Evolutionary conservation across 30 jellyfish, hydroid and myxozoan genomes (phyloP), one percentile per base, ranked within the genome.

Genomic region (Hydractinia echinata): DNA sequence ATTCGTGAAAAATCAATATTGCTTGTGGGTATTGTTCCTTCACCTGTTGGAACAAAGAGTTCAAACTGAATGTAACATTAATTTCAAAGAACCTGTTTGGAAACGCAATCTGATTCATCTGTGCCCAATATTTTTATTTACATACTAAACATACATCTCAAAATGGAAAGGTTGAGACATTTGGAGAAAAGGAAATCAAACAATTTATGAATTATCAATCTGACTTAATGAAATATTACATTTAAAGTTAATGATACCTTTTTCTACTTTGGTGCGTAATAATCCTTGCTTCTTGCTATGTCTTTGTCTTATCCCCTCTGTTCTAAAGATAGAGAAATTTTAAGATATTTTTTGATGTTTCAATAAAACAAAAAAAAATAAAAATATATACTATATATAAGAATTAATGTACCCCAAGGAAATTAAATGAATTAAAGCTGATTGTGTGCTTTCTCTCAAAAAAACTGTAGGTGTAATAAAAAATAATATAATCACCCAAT

Each of bases 1-100:
- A 91, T 72, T 54, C 97, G 83, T 18, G 55, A 44, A 64, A n/a
- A 7, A 13, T 64, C 74, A 64, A 8, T 64, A 51, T 64, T 64
- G 74, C 74, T 64, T 8, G 74, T 85, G 15, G 96, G 97, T 18
- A 91, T 85, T 5, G 97, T 91, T 58, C 97, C 97, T 62, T 91
- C 97, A 1, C 97, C 97, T 66, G 18, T 11, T 11, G 19, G 19
- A 64, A 64, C 4, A 7, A 64, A 30, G 44, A 30, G 2, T 30
- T 30, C 44, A 30, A 30, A 30, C 44, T 30, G 44, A 30, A 30
- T 30, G 44, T 30, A 30, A 30, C 44, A 30, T 30, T 30, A 30
- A 30, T 30, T 30, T 30, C 2, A 30, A 1, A 30, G 44, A 30
- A 30, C 44, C 44, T 2, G 44, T 30, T 30, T 30, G 44, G 2